Evolutionary conservation across 2,888 invertebrate genomes (phyloP), one percentile per base, ranked within the genome.

Genomic region (Argyresthia albistria): DNA sequence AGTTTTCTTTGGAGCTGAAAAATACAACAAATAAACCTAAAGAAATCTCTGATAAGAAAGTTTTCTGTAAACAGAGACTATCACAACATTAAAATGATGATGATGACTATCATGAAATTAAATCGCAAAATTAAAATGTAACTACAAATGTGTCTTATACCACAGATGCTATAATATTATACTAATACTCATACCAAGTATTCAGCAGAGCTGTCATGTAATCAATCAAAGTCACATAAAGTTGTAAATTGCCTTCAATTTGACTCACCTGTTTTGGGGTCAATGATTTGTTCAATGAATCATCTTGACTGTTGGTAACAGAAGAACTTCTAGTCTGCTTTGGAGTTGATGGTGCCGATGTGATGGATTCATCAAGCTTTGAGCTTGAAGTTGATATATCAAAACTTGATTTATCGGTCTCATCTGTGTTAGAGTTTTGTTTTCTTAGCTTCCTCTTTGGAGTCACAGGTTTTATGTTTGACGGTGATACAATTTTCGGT

Each of bases 1-100:
- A 89, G 55, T 65, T 88, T 89, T 63, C 89, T 91, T 65, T 90
- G 89, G 2, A 89, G 51, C 80, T 90, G 62, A 14, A 72, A 70
- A 51, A 15, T 47, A 48, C 50, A 53, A 52, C 43, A 25, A 15
- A 48, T 35, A 25, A 37, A 35, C n/a, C n/a, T 39, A 35, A 11
- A 46, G 4, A 11, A 47, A 16, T 16, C 45, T n/a, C n/a, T n/a
- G n/a, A n/a, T n/a, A n/a, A n/a, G n/a, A n/a, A n/a, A n/a, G n/a
- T n/a, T n/a, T n/a, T n/a, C n/a, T n/a, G n/a, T n/a, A n/a, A n/a
- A n/a, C n/a, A n/a, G n/a, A n/a, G n/a, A n/a, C n/a, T n/a, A n/a
- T n/a, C n/a, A n/a, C n/a, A n/a, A n/a, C n/a, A n/a, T n/a, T n/a
- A n/a, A n/a, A n/a, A n/a, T n/a, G n/a, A n/a, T n/a, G n/a, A 25